Conservation (phyloP, 2,113 vertebrate genomes). For the Halichoerus grypus region DNA sequence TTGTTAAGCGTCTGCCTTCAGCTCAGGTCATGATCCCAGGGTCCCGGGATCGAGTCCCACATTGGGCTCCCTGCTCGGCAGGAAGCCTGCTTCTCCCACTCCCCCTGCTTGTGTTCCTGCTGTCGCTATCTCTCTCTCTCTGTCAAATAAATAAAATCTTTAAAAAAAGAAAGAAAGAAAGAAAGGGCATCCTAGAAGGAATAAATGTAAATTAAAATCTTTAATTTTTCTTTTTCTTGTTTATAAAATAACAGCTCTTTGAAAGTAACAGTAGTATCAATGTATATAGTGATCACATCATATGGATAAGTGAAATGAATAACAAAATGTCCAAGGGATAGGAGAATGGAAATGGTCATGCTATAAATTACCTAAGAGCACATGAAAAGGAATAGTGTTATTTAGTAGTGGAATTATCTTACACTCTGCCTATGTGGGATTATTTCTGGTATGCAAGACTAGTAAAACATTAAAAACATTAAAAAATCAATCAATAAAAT, state of each 20-base stretch:
- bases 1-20: too few species aligned
- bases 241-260: not conserved
- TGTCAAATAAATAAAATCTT: too few species aligned
- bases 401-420: not conserved
- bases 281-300: not conserved
- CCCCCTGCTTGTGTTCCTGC: too few species aligned
- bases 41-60: too few species aligned
- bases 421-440: not conserved
- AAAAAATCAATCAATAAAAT: not conserved
- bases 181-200: not conserved
- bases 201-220: not conserved
- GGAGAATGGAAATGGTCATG: not conserved
- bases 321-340: not conserved
- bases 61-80: too few species aligned
- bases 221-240: not conserved
- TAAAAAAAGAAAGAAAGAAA: too few species aligned
- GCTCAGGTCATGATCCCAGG: too few species aligned
- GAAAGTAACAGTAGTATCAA: not conserved
- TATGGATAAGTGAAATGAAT: not conserved
- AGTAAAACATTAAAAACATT: not conserved
- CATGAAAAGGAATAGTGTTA: not conserved
- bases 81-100: too few species aligned
- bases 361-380: not conserved
- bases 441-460: not conserved
- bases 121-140: too few species aligned